phyloP scores from a whole-genome alignment of 2,888 invertebrate species.

The Aphidoletes aphidimyza region DNA sequence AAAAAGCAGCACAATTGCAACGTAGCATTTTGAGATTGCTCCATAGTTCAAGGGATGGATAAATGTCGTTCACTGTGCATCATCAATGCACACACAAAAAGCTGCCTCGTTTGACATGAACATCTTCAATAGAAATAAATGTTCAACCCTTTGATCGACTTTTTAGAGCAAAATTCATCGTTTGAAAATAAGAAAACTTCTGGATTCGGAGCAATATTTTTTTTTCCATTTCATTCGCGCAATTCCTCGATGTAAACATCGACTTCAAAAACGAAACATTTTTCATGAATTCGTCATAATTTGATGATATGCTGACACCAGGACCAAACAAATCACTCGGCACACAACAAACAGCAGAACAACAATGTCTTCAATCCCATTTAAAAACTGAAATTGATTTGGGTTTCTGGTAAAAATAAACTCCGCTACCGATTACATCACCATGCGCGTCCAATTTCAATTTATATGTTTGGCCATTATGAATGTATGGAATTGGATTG shows the following conservation, averaged over 20 bases:
- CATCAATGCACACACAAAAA: no score
- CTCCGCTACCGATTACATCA: background rate
- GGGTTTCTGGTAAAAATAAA: background rate
- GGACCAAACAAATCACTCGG: no score
- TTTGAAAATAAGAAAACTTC: no score
- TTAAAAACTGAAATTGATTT: background rate
- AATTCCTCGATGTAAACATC: no score
- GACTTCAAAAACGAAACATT: no score
- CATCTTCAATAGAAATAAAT: background rate
- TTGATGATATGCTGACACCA: no score
- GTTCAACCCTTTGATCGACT: background rate
- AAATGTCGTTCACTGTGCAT: background rate
- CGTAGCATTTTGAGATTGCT: background rate
- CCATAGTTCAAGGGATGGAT: background rate
- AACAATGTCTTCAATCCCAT: background rate
- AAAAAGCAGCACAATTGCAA: background rate
- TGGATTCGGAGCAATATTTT: no score
- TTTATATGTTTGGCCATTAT: constrained; percentile 35
- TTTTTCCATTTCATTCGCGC: no score
- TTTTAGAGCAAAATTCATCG: no score
- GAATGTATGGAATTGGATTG: constrained; percentile 7
- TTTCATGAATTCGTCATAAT: no score
- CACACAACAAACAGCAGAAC: background rate
- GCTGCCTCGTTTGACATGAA: background rate
- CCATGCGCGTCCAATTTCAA: constrained; percentile 18